These are phyloP conservation scores for Bellardia bayeri DNA, from an alignment of 2,888 invertebrate species.

Conservation along the genomic window DNA sequence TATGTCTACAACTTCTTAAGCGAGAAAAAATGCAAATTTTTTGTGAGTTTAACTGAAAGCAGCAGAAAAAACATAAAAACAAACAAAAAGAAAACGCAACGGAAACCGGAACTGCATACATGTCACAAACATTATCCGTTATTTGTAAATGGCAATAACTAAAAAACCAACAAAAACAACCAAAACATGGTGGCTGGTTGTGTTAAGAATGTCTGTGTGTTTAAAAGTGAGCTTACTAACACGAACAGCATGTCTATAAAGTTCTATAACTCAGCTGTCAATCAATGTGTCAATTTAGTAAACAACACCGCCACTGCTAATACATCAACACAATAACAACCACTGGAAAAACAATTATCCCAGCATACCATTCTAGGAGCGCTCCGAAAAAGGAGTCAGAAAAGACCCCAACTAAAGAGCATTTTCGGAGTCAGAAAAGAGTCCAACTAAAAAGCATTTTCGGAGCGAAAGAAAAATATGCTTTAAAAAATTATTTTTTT, in stretches of 20 bases:
- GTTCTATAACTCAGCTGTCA: constrained; percentile 78
- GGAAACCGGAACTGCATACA: constrained; percentile 73
- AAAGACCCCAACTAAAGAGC: too few relatives aligned
- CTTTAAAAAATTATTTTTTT: too few relatives aligned
- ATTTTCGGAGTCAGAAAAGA: too few relatives aligned
- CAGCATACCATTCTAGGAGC: too few relatives aligned
- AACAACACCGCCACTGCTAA: constrained; percentile 52
- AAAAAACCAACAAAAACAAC: constrained; percentile 41
- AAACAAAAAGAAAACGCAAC: constrained; percentile 49
- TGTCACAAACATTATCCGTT: constrained; percentile 71
- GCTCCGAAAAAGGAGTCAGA: too few relatives aligned
- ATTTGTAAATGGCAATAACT: constrained; percentile 47
- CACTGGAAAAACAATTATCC: constrained; percentile 33
- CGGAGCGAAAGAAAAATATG: too few relatives aligned
- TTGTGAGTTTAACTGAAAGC: constrained; percentile 16
- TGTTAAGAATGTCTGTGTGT: constrained; percentile 17
- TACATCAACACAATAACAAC: constrained; percentile 30
- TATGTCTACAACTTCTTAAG: constrained; percentile 9
- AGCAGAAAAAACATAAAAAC: neutral
- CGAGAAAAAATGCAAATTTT: constrained; percentile 50
- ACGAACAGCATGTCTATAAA: constrained; percentile 49
- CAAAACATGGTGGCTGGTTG: constrained; percentile 49
- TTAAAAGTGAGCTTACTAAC: neutral
- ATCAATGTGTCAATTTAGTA: constrained; percentile 80
- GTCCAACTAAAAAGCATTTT: too few relatives aligned